phyloP scores from a whole-genome alignment of 2,888 invertebrate genomes.

The Lasiommata megera region DNA sequence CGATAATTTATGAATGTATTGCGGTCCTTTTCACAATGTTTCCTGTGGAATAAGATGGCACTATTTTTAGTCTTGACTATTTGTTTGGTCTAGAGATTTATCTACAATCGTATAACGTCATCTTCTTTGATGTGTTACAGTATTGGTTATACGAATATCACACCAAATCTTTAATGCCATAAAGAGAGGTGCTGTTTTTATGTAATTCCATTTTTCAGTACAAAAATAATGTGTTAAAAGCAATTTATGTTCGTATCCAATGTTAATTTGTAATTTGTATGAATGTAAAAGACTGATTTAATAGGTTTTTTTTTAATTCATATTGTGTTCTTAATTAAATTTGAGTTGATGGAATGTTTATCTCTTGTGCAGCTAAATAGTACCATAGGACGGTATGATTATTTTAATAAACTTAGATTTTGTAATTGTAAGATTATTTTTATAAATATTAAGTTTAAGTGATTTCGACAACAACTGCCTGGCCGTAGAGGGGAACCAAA shows the following conservation, averaged over 20 bases:
- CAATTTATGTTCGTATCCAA: conserved; percentile 36
- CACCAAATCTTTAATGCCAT: conserved; percentile 25
- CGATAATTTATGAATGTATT: no score
- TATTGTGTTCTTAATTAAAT: conserved; percentile 46
- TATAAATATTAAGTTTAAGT: conserved; percentile 8
- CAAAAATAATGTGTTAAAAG: conserved; percentile 48
- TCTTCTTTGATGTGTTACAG: not conserved
- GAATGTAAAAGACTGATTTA: conserved; percentile 66
- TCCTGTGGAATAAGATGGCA: no score
- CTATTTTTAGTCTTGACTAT: no score
- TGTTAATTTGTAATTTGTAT: conserved; percentile 37
- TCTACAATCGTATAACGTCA: not conserved
- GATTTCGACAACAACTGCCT: not conserved
- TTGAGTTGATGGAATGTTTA: conserved; percentile 33
- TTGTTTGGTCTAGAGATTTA: no score
- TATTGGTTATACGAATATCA: conserved; percentile 21
- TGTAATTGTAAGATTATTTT: conserved; percentile 9
- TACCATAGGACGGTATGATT: conserved; percentile 19
- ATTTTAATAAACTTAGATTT: conserved; percentile 20
- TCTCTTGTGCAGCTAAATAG: conserved; percentile 32
- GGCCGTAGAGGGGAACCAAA: conserved; percentile 13
- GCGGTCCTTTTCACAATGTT: no score
- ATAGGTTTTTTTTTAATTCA: conserved; percentile 46
- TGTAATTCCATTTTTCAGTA: conserved; percentile 57
- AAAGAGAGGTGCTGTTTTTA: conserved; percentile 57